phyloP scores from a whole-genome alignment of 2,888 invertebrate genomes.

The Athripsodes cinereus region DNA sequence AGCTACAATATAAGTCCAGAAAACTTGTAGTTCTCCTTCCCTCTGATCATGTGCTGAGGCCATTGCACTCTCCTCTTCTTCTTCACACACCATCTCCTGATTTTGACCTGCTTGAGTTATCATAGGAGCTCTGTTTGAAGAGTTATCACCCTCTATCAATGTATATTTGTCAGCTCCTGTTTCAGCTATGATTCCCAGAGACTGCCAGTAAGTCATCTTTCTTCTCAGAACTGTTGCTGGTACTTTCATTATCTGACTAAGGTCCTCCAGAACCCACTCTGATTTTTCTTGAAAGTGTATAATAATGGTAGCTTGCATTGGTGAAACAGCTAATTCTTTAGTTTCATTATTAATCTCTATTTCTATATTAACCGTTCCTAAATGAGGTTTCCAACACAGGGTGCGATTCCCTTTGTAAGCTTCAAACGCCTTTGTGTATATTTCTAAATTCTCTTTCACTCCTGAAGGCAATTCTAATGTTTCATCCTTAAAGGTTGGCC shows the following conservation, averaged over 20 bases:
- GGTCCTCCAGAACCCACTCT: slow-evolving; percentile 81
- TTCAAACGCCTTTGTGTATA: slow-evolving; percentile 87
- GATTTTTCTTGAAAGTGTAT: slow-evolving; percentile 86
- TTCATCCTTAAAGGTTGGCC: slow-evolving; percentile 96
- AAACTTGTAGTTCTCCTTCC: slow-evolving; percentile 88
- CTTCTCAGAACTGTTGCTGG: slow-evolving; percentile 77
- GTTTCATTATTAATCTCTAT: slow-evolving; percentile 80
- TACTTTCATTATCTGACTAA: slow-evolving; percentile 81
- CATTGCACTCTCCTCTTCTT: slow-evolving; percentile 90
- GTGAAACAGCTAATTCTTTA: slow-evolving; percentile 78
- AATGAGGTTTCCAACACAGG: slow-evolving; percentile 87
- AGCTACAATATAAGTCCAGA: slow-evolving; percentile 96
- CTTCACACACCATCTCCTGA: slow-evolving; percentile 73
- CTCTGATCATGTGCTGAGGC: slow-evolving; percentile 91
- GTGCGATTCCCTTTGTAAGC: slow-evolving; percentile 88
- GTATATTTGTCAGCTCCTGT: slow-evolving; percentile 66
- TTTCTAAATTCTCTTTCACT: slow-evolving; percentile 74
- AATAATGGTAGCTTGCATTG: slow-evolving; percentile 90
- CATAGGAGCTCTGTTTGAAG: slow-evolving; percentile 42
- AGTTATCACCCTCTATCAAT: slow-evolving; percentile 59
- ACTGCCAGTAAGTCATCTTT: slow-evolving; percentile 90
- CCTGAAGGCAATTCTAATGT: slow-evolving; percentile 77
- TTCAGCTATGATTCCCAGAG: slow-evolving; percentile 82
- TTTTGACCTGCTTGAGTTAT: slow-evolving; percentile 49
- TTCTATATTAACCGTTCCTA: slow-evolving; percentile 86